phyloP scores from a whole-genome alignment of 2,797 vertebrate genomes.

The Tangara arthus region DNA sequence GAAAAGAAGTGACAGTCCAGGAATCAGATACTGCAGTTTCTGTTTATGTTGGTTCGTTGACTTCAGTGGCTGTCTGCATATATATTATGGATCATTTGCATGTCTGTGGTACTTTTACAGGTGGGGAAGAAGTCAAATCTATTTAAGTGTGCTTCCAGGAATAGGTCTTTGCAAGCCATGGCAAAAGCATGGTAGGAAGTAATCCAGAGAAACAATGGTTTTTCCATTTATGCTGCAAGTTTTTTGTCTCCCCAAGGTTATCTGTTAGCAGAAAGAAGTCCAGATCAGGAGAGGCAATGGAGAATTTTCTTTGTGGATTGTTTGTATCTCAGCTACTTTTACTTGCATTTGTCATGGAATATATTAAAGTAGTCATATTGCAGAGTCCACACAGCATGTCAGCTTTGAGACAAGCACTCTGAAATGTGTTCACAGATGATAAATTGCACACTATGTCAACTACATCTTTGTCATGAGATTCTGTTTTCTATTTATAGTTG shows the following conservation, averaged over 20 bases:
- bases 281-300: slow-evolving; percentile 4
- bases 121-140: slow-evolving; percentile 27
- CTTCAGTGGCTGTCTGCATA: not conserved
- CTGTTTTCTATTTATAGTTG: slow-evolving; percentile 67
- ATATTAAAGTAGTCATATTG: slow-evolving; percentile 33
- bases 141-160: slow-evolving; percentile 46
- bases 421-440: slow-evolving; percentile 61
- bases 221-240: slow-evolving; percentile 1
- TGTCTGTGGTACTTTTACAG: slow-evolving; percentile 44
- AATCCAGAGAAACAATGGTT: slow-evolving; percentile 1
- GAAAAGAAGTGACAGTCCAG: slow-evolving; percentile 68
- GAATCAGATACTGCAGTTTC: slow-evolving; percentile 9
- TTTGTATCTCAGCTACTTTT: slow-evolving; percentile 32
- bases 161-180: slow-evolving; percentile 43
- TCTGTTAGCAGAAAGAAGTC: not conserved
- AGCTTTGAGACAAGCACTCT: slow-evolving; percentile 52
- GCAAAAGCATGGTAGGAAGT: slow-evolving; percentile 27
- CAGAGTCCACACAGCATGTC: slow-evolving; percentile 45
- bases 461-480: slow-evolving; percentile 60
- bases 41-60: not conserved
- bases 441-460: slow-evolving; percentile 62
- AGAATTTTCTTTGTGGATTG: slow-evolving; percentile 38
- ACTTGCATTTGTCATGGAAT: slow-evolving; percentile 43
- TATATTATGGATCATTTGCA: slow-evolving; percentile 41
- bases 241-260: slow-evolving; percentile 18